phyloP scores from a whole-genome alignment of 2,797 vertebrate genomes.

The Oreochromis grahami region DNA sequence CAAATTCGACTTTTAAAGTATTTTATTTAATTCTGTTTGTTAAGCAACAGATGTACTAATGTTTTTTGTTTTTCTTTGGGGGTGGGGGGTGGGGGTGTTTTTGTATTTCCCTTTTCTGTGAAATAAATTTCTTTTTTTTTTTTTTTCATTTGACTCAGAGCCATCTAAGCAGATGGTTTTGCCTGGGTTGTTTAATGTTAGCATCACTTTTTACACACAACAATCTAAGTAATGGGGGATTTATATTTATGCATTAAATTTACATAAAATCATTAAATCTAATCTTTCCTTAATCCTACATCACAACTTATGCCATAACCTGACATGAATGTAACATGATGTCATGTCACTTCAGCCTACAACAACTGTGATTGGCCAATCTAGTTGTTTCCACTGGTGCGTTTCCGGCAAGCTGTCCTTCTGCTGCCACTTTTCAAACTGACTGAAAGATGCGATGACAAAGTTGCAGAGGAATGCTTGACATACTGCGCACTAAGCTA shows the following conservation, averaged over 20 bases:
- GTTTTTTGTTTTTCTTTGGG: background rate
- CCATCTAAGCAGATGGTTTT: background rate
- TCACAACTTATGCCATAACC: background rate
- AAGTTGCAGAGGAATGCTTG: background rate
- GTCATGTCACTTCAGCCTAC: background rate
- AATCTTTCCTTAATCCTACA: background rate
- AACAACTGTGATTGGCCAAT: background rate
- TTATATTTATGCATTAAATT: background rate
- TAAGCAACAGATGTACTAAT: background rate
- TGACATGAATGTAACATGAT: rapidly evolving
- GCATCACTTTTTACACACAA: background rate
- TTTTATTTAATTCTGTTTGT: background rate
- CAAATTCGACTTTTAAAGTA: background rate
- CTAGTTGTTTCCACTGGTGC: background rate
- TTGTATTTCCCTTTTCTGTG: background rate
- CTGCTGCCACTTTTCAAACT: background rate
- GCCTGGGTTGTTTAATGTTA: background rate
- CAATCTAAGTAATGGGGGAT: background rate
- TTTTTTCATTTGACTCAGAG: rapidly evolving
- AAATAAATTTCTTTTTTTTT: background rate
- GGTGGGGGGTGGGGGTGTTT: background rate
- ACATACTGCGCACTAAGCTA: too few relatives aligned
- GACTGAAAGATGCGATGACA: background rate
- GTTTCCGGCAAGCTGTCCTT: background rate
- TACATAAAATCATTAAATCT: background rate